These are phyloP conservation scores for Caenorhabditis brenneri DNA, from an alignment of 1,140 invertebrate species.

Conservation along the genomic window DNA sequence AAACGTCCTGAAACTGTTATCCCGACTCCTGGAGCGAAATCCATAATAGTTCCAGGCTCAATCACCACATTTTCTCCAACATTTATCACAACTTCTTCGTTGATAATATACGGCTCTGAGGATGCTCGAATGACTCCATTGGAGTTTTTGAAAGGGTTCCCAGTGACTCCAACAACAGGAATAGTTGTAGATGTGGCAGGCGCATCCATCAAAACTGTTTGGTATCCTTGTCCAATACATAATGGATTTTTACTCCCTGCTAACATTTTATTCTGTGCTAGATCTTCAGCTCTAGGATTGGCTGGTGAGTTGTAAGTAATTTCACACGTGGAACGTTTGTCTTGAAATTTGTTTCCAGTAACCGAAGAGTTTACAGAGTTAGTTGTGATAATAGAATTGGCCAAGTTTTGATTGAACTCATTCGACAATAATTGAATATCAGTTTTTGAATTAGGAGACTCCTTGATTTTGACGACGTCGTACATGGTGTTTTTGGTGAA, in stretches of 20 bases:
- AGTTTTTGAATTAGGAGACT: neutral
- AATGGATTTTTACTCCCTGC: neutral
- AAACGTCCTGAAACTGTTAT: slow-evolving; percentile 24
- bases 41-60: slow-evolving; percentile 25
- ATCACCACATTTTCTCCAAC: slow-evolving; percentile 16
- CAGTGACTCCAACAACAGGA: neutral
- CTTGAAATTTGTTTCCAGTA: slow-evolving; percentile 7
- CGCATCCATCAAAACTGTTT: neutral
- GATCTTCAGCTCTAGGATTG: neutral
- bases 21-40: slow-evolving; percentile 31
- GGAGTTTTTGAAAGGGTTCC: neutral
- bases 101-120: neutral
- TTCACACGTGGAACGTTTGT: slow-evolving; percentile 20
- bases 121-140: slow-evolving; percentile 1
- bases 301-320: slow-evolving; percentile 6
- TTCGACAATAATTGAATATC: neutral
- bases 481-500: slow-evolving; percentile 44
- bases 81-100: slow-evolving; percentile 14
- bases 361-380: neutral
- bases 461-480: slow-evolving; percentile 1
- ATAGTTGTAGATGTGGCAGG: neutral
- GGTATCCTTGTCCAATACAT: neutral
- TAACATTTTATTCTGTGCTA: neutral
- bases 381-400: neutral
- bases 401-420: slow-evolving; percentile 22